These are phyloP conservation scores for Cydia pomonella DNA, from an alignment of 1,140 invertebrate species.

Conservation along the genomic window DNA sequence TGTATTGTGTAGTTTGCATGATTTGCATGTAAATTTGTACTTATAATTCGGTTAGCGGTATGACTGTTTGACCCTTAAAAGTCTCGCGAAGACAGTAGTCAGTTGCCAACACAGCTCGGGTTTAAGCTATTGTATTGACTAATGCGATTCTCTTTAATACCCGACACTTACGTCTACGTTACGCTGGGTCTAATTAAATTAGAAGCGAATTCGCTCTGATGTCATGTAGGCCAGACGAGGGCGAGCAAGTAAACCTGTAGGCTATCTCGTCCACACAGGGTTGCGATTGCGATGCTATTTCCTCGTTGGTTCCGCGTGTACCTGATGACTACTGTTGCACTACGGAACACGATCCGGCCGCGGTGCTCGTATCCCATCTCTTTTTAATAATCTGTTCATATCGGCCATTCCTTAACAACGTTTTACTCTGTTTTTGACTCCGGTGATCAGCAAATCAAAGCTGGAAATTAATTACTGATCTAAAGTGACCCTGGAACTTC, in stretches of 20 bases:
- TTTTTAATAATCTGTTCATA: not conserved
- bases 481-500: too few relatives aligned
- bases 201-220: constrained; percentile 24
- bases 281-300: not conserved
- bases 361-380: constrained; percentile 7
- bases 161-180: constrained; percentile 22
- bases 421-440: not conserved
- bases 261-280: not conserved
- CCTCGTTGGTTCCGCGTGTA: constrained; percentile 5
- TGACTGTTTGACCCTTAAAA: not conserved
- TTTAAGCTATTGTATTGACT: constrained; percentile 31
- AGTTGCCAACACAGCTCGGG: constrained; percentile 3
- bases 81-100: not conserved
- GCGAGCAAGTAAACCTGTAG: not conserved
- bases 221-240: constrained; percentile 5
- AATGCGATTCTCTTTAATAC: constrained; percentile 30
- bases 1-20: not conserved
- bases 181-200: constrained; percentile 29
- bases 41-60: not conserved
- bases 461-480: too few relatives aligned
- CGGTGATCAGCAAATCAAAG: too few relatives aligned
- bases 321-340: not conserved
- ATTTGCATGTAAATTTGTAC: constrained; percentile 1
- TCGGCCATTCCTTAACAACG: not conserved
- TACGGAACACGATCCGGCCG: constrained; percentile 6